These are phyloP conservation scores for Aleiodes alternator DNA, from an alignment of 2,888 invertebrate species.

Conservation along the genomic window DNA sequence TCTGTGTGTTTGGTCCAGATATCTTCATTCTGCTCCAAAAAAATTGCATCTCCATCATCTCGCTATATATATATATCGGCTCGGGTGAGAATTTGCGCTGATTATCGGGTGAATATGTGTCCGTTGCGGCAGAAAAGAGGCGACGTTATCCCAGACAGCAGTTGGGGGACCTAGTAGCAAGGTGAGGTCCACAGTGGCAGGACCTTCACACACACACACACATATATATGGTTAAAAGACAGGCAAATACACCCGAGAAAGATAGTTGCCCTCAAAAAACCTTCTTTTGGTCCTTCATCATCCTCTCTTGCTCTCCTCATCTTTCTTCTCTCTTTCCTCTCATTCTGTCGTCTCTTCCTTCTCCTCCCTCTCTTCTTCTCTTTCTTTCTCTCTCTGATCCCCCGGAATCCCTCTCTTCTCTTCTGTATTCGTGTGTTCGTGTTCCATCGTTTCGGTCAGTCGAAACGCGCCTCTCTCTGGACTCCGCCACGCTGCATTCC, in stretches of 20 bases:
- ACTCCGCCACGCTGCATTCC: slow-evolving; percentile 62
- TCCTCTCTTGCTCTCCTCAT: slow-evolving; percentile 44
- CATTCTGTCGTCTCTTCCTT: slow-evolving; percentile 16
- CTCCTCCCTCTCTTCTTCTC: slow-evolving; percentile 29
- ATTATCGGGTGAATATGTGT: not conserved
- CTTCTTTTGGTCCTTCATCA: slow-evolving; percentile 41
- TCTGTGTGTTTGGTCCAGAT: too few relatives aligned
- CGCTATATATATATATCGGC: not conserved
- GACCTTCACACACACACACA: slow-evolving; percentile 48
- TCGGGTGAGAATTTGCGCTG: too few relatives aligned
- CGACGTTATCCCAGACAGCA: slow-evolving; percentile 35
- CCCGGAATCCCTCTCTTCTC: slow-evolving; percentile 41
- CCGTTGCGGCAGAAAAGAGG: slow-evolving; percentile 28
- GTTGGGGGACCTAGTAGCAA: slow-evolving; percentile 25
- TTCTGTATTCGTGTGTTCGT: slow-evolving; percentile 4
- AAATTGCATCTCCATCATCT: not conserved
- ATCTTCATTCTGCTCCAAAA: not conserved
- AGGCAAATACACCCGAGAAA: not conserved
- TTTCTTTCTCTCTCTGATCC: slow-evolving; percentile 32
- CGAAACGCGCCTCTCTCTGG: slow-evolving; percentile 29
- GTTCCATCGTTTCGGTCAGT: slow-evolving; percentile 39
- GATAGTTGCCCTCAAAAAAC: not conserved
- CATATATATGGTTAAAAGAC: not conserved
- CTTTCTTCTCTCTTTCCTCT: slow-evolving; percentile 33
- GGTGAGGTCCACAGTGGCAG: slow-evolving; percentile 49